Conservation (phyloP, 2,888 invertebrate species). For the Cephus pulcher region DNA sequence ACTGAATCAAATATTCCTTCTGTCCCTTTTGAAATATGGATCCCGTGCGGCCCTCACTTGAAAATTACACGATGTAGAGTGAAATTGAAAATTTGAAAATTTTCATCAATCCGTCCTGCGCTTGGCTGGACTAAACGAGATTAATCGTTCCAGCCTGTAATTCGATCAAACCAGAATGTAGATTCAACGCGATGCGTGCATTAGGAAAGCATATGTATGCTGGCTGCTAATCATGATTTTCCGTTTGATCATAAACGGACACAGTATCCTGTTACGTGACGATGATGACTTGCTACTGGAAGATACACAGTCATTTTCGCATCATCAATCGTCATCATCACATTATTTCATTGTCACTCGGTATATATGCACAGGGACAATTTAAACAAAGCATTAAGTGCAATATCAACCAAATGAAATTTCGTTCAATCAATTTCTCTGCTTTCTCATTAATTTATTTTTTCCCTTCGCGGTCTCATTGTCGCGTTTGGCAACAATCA, state of each 20-base stretch:
- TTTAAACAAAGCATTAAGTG: background rate
- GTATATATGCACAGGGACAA: background rate
- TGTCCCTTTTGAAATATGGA: background rate
- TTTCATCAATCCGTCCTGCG: background rate
- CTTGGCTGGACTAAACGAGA: background rate
- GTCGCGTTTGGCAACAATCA: background rate
- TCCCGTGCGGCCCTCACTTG: background rate
- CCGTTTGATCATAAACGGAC: background rate
- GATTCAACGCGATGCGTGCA: background rate
- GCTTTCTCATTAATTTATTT: background rate
- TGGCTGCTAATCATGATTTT: background rate
- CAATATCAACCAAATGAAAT: background rate
- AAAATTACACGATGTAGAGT: background rate
- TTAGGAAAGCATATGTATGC: background rate
- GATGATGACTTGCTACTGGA: background rate
- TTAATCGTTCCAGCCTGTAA: background rate
- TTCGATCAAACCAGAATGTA: background rate
- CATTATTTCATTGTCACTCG: background rate
- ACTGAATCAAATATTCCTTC: background rate
- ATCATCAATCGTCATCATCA: background rate
- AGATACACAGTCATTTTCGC: background rate
- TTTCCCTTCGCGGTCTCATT: background rate
- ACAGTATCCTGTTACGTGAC: background rate
- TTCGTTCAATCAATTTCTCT: background rate
- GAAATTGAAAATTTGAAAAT: background rate